Conservation (phyloP, 1,140 invertebrate species). For the Trigoniulus corallinus region DNA sequence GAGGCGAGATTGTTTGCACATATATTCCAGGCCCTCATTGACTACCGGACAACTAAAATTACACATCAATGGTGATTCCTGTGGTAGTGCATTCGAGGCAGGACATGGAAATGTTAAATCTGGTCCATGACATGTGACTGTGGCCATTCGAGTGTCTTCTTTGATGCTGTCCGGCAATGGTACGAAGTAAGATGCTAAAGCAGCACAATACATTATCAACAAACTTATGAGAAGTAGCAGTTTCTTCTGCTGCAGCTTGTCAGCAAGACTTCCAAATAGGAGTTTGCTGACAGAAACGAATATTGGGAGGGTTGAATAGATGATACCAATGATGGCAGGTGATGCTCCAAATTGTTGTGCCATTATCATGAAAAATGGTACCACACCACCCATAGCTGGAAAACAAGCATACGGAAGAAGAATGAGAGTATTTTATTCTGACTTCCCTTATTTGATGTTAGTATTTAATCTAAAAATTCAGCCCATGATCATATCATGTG, state of each 20-base stretch:
- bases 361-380: conserved; percentile 26
- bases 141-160: neutral
- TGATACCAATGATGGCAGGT: conserved; percentile 19
- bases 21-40: neutral
- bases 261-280: conserved; percentile 21
- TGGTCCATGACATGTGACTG: neutral
- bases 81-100: neutral
- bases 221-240: conserved; percentile 14
- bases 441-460: no score
- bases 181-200: conserved; percentile 7
- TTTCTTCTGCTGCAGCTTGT: conserved; percentile 20
- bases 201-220: conserved; percentile 1
- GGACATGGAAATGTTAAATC: neutral
- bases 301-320: conserved; percentile 24
- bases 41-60: neutral
- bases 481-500: no score
- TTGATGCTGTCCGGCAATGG: neutral
- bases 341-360: conserved; percentile 22
- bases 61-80: neutral
- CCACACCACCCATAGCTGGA: conserved; percentile 21
- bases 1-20: neutral
- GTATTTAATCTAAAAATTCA: no score
- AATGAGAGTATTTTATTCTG: neutral
- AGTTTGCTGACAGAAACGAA: conserved; percentile 21
- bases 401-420: conserved; percentile 3